Evolutionary conservation across 2,113 vertebrate genomes (phyloP), one percentile per base, ranked within the genome.

Genomic region (Myocastor coypus): DNA sequence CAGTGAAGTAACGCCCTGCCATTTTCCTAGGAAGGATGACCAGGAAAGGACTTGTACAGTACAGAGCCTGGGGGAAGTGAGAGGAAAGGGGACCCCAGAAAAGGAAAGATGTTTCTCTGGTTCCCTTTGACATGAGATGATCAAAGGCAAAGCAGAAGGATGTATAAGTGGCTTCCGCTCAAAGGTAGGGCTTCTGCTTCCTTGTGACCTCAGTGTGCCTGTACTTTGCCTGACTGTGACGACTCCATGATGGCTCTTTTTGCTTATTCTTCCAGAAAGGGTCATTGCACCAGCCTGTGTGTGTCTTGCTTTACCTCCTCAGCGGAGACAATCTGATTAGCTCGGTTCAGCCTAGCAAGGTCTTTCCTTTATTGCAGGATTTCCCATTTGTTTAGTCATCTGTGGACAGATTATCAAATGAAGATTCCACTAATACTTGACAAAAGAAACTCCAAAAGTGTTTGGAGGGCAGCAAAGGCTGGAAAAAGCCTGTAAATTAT

Each of bases 61-160:
- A 96, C 97, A 95, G 96, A 96, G 91, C 11, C 87, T 92, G 5
- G 28, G 73, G 50, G 63, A 84, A 82, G 40, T 64, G 30, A 83
- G 17, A 92, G 46, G 50, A 34, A 42, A 4, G 16, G 50, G 10
- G 12, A 12, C 6, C 14, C 30, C 12, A 20, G 37, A 32, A 73
- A 64, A 59, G 46, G 55, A 17, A 52, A 11, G 24, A 13, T 37
- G 24, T 61, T 12, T 59, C 91, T 59, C 57, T 94, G 24, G 2
- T 87, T 83, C 7, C 26, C 8, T 89, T 0, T 57, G 1, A 52
- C 87, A 98, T 88, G 92, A 96, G 81, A 97, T 20, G 19, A 2
- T 24, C 0, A 0, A 0, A 32, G 7, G 1, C 4, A 46, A 59
- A 64, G 10, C 17, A 81, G 20, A 88, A 85, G 17, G 34, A 83